phyloP scores from a whole-genome alignment of 2,113 vertebrate species.

The Eudyptes chrysolophus region DNA sequence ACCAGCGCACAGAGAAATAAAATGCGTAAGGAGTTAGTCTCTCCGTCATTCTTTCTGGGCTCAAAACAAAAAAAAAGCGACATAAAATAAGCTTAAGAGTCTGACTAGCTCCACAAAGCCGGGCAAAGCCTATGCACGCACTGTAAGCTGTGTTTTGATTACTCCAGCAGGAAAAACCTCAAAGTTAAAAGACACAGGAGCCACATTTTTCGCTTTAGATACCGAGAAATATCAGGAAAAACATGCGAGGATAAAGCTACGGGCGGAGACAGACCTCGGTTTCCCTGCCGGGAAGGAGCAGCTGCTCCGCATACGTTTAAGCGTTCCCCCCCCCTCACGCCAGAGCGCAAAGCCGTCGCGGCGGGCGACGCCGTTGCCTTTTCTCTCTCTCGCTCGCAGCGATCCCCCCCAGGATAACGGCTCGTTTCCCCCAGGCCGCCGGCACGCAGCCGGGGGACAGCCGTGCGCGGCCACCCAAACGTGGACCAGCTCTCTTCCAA shows the following conservation, averaged over 20 bases:
- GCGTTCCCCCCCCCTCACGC: too few relatives aligned
- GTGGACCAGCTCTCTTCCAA: background rate
- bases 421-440: background rate
- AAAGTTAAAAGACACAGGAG: background rate
- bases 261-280: background rate
- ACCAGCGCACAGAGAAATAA: accelerated
- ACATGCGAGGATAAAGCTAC: background rate
- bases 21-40: accelerated
- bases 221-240: background rate
- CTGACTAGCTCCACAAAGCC: background rate
- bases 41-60: accelerated
- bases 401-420: background rate
- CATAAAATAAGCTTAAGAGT: background rate
- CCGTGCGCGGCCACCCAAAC: background rate
- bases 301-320: background rate
- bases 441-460: background rate
- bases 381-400: background rate
- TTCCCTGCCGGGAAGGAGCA: background rate
- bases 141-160: background rate
- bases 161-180: background rate
- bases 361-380: background rate
- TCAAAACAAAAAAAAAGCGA: background rate
- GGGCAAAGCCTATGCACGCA: background rate
- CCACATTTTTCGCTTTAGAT: background rate
- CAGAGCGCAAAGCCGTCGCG: background rate